phyloP scores from a whole-genome alignment of 2,113 vertebrate genomes.

The Petromus typicus region DNA sequence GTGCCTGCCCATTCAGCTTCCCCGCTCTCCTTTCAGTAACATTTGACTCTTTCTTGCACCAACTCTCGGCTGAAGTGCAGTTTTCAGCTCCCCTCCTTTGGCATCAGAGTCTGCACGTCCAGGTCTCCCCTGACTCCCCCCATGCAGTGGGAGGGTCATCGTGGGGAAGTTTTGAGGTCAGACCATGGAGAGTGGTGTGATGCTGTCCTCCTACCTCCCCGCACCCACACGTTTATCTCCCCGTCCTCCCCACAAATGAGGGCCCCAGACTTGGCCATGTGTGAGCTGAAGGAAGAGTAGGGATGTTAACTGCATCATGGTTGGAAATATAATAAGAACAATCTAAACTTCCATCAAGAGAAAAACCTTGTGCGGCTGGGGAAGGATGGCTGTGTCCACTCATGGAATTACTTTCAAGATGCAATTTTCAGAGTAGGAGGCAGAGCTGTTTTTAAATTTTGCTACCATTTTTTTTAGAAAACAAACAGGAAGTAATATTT shows the following conservation, averaged over 20 bases:
- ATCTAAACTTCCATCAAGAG: not conserved
- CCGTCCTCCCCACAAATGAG: too few relatives aligned
- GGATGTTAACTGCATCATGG: too few relatives aligned
- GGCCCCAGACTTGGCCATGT: rapidly evolving
- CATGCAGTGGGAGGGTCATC: not conserved
- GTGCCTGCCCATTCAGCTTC: not conserved
- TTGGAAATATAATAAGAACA: not conserved
- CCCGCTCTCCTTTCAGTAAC: not conserved
- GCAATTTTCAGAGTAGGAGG: not conserved
- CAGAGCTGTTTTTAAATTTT: not conserved
- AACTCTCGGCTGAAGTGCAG: not conserved
- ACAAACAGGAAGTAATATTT: not conserved
- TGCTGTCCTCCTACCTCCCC: not conserved
- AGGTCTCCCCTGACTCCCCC: not conserved
- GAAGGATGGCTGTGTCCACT: not conserved
- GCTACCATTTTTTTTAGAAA: not conserved
- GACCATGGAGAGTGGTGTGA: not conserved
- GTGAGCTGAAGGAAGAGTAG: rapidly evolving
- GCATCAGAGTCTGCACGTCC: not conserved
- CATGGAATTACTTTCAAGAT: not conserved
- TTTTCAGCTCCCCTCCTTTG: not conserved
- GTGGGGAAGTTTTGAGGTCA: not conserved
- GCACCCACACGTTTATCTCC: not conserved
- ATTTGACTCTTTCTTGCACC: not conserved
- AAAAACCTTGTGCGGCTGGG: not conserved